A percentile compares a stretch with the other conserved stretches of the same genome.
These are phyloP conservation scores for Calliphora vicina DNA, from an alignment of 1,140 invertebrate species.

Conservation along the genomic window DNA sequence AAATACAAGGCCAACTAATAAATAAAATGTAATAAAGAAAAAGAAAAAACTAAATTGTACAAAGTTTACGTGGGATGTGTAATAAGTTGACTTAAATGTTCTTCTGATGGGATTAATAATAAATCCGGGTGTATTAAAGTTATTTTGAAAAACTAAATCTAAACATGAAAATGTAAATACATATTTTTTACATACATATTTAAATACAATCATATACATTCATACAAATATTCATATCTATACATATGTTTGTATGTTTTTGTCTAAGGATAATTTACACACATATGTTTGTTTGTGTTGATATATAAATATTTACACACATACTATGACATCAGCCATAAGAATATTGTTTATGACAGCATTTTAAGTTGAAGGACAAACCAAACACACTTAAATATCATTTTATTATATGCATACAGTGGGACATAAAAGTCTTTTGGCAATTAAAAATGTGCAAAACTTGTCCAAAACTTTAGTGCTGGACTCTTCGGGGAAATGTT, in stretches of 20 bases:
- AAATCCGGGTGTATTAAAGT: neutral
- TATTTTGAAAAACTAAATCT: neutral
- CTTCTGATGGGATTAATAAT: neutral
- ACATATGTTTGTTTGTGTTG: neutral
- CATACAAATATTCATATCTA: neutral
- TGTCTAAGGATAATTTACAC: neutral
- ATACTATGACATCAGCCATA: neutral
- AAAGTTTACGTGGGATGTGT: neutral
- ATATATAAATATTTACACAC: neutral
- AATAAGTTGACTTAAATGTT: neutral
- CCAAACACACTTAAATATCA: neutral
- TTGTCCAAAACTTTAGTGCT: too few species aligned
- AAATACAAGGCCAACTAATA: neutral
- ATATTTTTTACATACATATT: neutral
- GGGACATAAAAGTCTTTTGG: too few species aligned
- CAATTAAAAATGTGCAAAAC: too few species aligned
- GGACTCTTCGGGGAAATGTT: too few species aligned
- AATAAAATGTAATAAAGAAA: neutral
- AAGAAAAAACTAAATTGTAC: neutral
- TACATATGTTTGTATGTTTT: neutral
- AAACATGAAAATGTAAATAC: neutral
- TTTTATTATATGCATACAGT: too few species aligned
- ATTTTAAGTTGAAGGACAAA: constrained; percentile 13
- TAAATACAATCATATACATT: neutral
- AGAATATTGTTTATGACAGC: constrained; percentile 2